A percentile compares a stretch with the other conserved stretches of the same genome.
Evolutionary conservation across 2,888 invertebrate species (phyloP).

Genomic region (Silvanus unidentatus): DNA sequence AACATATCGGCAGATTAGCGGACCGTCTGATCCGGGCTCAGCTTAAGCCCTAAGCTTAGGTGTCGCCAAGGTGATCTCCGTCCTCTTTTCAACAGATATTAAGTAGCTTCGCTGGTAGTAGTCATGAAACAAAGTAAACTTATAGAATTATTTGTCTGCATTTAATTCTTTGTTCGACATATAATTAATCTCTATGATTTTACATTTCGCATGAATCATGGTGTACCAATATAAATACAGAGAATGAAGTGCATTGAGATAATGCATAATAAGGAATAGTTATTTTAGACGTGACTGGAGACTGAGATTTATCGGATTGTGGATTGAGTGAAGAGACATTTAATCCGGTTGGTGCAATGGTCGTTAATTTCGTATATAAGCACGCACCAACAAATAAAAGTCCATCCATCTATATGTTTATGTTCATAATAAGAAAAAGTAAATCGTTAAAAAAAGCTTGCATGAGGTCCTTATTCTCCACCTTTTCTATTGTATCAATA

Average conservation of each 20-base stretch:
- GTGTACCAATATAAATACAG: background rate
- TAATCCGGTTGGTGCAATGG: constrained; percentile 13
- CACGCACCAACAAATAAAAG: constrained; percentile 38
- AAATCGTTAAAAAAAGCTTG: background rate
- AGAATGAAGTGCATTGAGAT: no score
- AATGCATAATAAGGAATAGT: constrained; percentile 1
- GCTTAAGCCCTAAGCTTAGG: constrained; percentile 32
- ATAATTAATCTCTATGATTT: constrained; percentile 10
- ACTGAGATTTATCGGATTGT: constrained; percentile 22
- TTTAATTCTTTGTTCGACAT: no score
- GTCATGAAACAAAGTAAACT: no score
- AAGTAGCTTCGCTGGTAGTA: no score
- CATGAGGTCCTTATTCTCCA: no score
- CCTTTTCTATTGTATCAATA: no score
- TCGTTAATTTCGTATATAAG: constrained; percentile 37
- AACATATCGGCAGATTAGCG: constrained; percentile 62
- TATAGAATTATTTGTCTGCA: no score
- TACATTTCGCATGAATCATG: constrained; percentile 12
- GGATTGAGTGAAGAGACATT: constrained; percentile 14
- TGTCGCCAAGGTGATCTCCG: constrained; percentile 37
- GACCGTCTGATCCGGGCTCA: constrained; percentile 46
- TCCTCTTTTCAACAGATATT: constrained; percentile 19
- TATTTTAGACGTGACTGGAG: constrained; percentile 20
- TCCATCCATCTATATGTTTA: background rate
- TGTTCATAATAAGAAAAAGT: background rate